Conservation (phyloP, 2,888 invertebrate genomes). For the Apodemia zela region DNA sequence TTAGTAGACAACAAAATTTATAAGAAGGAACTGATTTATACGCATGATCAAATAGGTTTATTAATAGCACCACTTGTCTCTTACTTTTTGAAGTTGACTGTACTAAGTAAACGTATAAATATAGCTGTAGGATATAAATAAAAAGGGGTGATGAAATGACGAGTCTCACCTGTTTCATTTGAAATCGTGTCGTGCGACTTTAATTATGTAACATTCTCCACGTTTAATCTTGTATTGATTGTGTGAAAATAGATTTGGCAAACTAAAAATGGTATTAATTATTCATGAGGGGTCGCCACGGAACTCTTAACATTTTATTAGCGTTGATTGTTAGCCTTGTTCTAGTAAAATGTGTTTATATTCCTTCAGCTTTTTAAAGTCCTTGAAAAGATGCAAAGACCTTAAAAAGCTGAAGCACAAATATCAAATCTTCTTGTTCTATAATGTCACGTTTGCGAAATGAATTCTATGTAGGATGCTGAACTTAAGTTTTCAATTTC, state of each 20-base stretch:
- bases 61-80: neutral
- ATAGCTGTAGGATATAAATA: conserved; percentile 11
- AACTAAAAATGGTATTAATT: neutral
- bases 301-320: neutral
- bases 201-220: conserved; percentile 14
- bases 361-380: neutral
- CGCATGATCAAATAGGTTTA: no score
- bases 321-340: neutral
- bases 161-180: conserved; percentile 14
- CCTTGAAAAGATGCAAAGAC: no score
- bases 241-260: conserved; percentile 14
- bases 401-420: neutral
- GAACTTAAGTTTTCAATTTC: no score
- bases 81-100: neutral
- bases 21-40: no score
- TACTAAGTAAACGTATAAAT: neutral
- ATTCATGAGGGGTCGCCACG: conserved; percentile 1
- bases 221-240: conserved; percentile 5
- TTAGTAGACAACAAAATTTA: no score
- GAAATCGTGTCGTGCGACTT: conserved; percentile 13
- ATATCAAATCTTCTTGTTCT: neutral
- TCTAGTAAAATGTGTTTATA: neutral
- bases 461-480: no score
- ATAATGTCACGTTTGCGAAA: no score
- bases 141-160: conserved; percentile 14